These are phyloP conservation scores for Mycogona germanica DNA, from an alignment of 2,888 invertebrate species.

Conservation along the genomic window DNA sequence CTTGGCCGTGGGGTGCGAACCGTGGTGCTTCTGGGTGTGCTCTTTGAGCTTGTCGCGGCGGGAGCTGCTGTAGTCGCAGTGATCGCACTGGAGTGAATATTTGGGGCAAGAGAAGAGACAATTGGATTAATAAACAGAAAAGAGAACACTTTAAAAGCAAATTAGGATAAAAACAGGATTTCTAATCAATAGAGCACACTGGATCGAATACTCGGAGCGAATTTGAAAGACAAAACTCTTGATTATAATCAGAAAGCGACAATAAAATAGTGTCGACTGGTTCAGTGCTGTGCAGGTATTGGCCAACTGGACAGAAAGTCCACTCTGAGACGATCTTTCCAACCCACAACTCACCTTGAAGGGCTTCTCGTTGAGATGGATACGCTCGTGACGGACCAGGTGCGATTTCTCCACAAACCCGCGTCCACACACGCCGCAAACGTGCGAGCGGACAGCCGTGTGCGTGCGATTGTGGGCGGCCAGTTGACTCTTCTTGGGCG, in stretches of 20 bases:
- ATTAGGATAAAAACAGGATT: too few species aligned
- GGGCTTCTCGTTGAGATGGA: conserved; percentile 49
- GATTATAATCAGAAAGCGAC: too few species aligned
- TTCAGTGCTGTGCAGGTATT: too few species aligned
- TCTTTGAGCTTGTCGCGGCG: conserved; percentile 52
- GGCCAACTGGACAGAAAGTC: too few species aligned
- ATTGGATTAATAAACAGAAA: too few species aligned
- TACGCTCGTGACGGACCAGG: conserved; percentile 49
- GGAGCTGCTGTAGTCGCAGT: conserved; percentile 51
- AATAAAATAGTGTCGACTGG: too few species aligned
- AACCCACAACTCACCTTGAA: conserved; percentile 35
- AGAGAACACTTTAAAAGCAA: too few species aligned
- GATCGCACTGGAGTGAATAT: conserved; percentile 35
- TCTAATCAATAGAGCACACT: too few species aligned
- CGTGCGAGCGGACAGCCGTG: conserved; percentile 42
- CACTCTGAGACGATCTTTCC: too few species aligned
- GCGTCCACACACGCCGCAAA: conserved; percentile 46
- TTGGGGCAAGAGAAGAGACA: too few species aligned
- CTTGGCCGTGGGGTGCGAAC: conserved; percentile 26
- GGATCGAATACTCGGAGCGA: too few species aligned
- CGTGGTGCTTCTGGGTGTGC: conserved; percentile 39
- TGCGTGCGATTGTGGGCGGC: conserved; percentile 51
- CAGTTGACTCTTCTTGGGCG: conserved; percentile 50
- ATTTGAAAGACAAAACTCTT: too few species aligned
- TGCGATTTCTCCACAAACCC: conserved; percentile 55